A percentile compares a stretch with the other conserved stretches of the same genome.
These are phyloP conservation scores for Oedothorax gibbosus DNA, from an alignment of 1,140 invertebrate genomes.

Conservation along the genomic window DNA sequence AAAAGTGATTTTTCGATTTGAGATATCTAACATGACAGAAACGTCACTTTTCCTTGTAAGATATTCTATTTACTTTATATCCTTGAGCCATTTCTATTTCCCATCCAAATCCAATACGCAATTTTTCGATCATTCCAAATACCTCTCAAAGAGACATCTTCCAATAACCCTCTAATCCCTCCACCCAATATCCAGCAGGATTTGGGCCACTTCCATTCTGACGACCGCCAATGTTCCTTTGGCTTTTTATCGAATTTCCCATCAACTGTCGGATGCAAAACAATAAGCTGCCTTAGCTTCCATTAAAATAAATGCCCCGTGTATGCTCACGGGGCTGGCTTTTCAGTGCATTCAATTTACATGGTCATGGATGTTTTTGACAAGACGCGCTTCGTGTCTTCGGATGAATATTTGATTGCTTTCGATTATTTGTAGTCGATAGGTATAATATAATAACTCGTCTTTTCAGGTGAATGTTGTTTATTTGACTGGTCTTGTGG, in stretches of 20 bases:
- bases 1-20: too few relatives aligned
- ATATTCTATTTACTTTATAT: too few relatives aligned
- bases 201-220: constrained; percentile 2
- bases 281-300: constrained; percentile 16
- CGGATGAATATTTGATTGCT: constrained; percentile 42
- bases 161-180: neutral
- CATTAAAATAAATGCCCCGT: constrained; percentile 38
- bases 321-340: neutral
- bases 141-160: neutral
- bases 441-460: too few relatives aligned
- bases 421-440: constrained; percentile 10
- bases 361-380: constrained; percentile 18
- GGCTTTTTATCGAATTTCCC: constrained; percentile 40
- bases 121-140: neutral
- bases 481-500: too few relatives aligned
- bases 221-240: neutral
- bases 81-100: too few relatives aligned
- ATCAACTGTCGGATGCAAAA: constrained; percentile 32
- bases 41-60: too few relatives aligned
- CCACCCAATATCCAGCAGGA: neutral
- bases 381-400: constrained; percentile 17
- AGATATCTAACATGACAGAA: too few relatives aligned
- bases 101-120: too few relatives aligned
- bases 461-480: too few relatives aligned
- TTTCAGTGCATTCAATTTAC: constrained; percentile 43